Evolutionary conservation across 2,113 vertebrate genomes (phyloP).

Genomic region (Camelus dromedarius): DNA sequence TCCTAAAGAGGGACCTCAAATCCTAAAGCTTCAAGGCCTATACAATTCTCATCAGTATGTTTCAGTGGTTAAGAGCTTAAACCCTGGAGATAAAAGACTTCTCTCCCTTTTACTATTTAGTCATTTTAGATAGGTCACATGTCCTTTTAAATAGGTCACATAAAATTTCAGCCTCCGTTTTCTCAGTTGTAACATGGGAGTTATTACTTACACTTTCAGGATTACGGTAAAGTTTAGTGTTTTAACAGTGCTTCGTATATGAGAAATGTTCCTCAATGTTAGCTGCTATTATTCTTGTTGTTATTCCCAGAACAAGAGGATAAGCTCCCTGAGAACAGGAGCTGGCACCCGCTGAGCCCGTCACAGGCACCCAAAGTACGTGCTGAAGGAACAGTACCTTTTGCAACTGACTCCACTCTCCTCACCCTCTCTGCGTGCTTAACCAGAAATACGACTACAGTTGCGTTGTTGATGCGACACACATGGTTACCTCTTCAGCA

Average conservation of each 20-base stretch:
- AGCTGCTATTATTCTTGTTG: not conserved
- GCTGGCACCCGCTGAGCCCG: not conserved
- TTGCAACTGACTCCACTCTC: not conserved
- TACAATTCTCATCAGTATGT: not conserved
- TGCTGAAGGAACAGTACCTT: not conserved
- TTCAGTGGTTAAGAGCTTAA: not conserved
- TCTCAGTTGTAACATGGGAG: not conserved
- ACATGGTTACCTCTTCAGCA: not conserved
- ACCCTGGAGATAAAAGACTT: not conserved
- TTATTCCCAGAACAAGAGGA: not conserved
- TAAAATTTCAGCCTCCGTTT: not conserved
- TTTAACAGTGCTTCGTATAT: not conserved
- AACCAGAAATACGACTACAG: slow-evolving; percentile 48
- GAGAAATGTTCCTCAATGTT: not conserved
- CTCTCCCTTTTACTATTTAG: not conserved
- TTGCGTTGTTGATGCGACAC: not conserved
- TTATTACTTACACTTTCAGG: not conserved
- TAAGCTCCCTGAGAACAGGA: not conserved
- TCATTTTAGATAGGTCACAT: not conserved
- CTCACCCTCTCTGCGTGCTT: not conserved
- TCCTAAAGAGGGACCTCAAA: not conserved
- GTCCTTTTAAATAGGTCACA: not conserved
- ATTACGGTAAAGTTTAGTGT: not conserved
- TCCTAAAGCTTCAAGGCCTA: not conserved
- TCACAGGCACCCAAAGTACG: not conserved